Evolutionary conservation across 1,140 invertebrate genomes (phyloP).

Genomic region (Polypedilum pembai): DNA sequence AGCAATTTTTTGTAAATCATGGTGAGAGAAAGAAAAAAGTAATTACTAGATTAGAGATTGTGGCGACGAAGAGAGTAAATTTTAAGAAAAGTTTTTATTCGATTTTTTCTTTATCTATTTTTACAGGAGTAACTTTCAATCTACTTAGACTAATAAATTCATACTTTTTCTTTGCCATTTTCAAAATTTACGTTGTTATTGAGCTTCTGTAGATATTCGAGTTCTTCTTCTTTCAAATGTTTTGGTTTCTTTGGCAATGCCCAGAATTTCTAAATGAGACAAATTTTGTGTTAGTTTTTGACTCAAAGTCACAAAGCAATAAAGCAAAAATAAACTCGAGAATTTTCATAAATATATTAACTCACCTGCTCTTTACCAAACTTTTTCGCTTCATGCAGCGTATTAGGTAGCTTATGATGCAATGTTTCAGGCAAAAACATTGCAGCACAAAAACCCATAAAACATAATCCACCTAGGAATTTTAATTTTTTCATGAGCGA

Average conservation of each 20-base stretch:
- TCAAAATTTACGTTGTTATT: background rate
- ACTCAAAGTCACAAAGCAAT: background rate
- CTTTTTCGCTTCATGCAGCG: conserved; percentile 58
- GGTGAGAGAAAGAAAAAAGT: too few relatives aligned
- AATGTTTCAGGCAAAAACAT: conserved; percentile 63
- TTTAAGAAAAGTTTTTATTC: too few relatives aligned
- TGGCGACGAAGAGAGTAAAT: too few relatives aligned
- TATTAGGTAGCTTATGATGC: conserved; percentile 60
- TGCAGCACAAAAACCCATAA: conserved; percentile 49
- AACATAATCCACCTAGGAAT: conserved; percentile 39
- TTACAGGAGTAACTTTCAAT: too few relatives aligned
- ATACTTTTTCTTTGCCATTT: too few relatives aligned
- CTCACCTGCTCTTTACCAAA: conserved; percentile 54
- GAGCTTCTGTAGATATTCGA: background rate
- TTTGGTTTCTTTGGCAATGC: background rate
- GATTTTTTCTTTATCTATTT: too few relatives aligned
- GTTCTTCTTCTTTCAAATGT: background rate
- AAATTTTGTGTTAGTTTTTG: background rate
- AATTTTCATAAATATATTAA: too few relatives aligned
- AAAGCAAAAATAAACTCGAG: background rate
- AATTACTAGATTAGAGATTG: too few relatives aligned
- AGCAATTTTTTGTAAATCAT: too few relatives aligned
- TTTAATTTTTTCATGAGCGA: conserved; percentile 30
- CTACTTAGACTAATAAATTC: too few relatives aligned
- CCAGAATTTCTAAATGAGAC: conserved; percentile 1